Evolutionary conservation across 2,888 invertebrate genomes (phyloP).

Genomic region (Tetragonisca angustula): DNA sequence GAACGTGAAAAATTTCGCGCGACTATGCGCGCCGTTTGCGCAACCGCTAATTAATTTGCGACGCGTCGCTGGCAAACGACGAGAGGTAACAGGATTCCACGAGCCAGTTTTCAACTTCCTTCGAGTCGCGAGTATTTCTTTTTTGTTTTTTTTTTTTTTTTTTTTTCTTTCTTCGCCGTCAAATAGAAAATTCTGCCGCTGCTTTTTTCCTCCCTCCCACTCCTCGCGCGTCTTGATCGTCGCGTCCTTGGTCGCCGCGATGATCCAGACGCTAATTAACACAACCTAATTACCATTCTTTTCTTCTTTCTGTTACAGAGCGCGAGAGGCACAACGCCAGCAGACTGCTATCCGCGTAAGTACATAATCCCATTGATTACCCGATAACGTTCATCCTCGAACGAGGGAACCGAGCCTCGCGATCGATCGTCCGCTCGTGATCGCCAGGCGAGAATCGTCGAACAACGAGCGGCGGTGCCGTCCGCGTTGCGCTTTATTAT

Average conservation of each 20-base stretch:
- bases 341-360: conserved; percentile 85
- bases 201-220: no score
- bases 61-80: neutral
- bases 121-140: no score
- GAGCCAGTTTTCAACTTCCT: no score
- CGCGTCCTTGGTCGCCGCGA: neutral
- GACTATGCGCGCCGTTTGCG: neutral
- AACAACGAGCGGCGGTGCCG: neutral
- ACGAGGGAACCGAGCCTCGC: neutral
- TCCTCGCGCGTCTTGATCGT: no score
- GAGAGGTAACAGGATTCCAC: neutral
- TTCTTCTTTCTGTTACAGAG: conserved; percentile 84
- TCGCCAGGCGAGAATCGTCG: neutral
- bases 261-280: conserved; percentile 45
- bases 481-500: neutral
- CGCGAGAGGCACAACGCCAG: conserved; percentile 84
- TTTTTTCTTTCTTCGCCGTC: no score
- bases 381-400: neutral
- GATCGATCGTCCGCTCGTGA: neutral
- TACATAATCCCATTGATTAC: conserved; percentile 70
- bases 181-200: no score
- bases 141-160: no score
- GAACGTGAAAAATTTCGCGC: neutral
- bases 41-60: conserved; percentile 13
- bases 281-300: conserved; percentile 51